Conservation (phyloP, 2,797 vertebrate species). For the Myripristis murdjan region DNA sequence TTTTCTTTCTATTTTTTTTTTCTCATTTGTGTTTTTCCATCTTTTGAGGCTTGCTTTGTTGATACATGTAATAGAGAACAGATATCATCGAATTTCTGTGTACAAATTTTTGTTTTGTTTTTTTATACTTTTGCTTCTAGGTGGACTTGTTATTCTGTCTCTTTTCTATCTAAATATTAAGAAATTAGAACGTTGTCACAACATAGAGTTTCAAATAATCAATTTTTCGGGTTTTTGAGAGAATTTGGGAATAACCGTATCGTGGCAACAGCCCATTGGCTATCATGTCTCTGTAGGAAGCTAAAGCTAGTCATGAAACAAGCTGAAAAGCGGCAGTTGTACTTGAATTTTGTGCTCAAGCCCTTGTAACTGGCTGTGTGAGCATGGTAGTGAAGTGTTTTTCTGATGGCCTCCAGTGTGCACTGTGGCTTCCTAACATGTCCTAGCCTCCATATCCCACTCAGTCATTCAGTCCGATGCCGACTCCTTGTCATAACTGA, state of each 20-base stretch:
- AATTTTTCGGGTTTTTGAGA: slow-evolving; percentile 74
- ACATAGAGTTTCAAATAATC: slow-evolving; percentile 41
- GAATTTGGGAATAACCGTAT: slow-evolving; percentile 80
- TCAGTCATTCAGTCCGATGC: not conserved
- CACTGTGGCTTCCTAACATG: not conserved
- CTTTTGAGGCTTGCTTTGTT: slow-evolving; percentile 88
- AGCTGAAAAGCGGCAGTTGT: too few relatives aligned
- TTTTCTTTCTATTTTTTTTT: slow-evolving; percentile 73
- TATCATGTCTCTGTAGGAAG: slow-evolving; percentile 54
- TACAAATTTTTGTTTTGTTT: slow-evolving; percentile 82
- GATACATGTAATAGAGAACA: slow-evolving; percentile 95
- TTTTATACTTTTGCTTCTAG: slow-evolving; percentile 79
- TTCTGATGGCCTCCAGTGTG: not conserved
- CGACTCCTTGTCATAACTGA: not conserved
- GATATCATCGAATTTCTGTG: slow-evolving; percentile 99
- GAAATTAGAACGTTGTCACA: slow-evolving; percentile 55
- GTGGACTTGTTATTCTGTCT: slow-evolving; percentile 82
- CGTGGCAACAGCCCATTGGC: slow-evolving; percentile 30
- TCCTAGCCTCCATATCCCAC: not conserved
- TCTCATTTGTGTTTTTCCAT: slow-evolving; percentile 70
- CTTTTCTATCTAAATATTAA: slow-evolving; percentile 71
- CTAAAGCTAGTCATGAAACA: not conserved
- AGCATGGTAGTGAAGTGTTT: not conserved
- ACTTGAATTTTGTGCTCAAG: not conserved
- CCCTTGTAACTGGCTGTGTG: not conserved